phyloP scores from a whole-genome alignment of 2,113 vertebrate genomes.

The Agapornis roseicollis region DNA sequence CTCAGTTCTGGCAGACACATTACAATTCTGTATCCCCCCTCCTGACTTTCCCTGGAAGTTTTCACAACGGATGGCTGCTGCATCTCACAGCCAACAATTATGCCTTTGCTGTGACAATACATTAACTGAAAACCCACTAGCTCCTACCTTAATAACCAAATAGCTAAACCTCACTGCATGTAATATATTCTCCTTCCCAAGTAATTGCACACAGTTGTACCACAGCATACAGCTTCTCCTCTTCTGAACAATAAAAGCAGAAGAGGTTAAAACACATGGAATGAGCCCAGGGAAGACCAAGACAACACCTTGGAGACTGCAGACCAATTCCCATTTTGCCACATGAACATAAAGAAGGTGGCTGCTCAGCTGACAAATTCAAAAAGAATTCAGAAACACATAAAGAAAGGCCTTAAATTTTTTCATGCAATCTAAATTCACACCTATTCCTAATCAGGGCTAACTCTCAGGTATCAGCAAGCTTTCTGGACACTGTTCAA shows the following conservation, averaged over 20 bases:
- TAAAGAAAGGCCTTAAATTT: neutral
- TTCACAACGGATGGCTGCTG: neutral
- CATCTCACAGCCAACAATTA: neutral
- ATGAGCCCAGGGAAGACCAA: neutral
- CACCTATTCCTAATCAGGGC: neutral
- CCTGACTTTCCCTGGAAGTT: neutral
- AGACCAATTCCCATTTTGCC: neutral
- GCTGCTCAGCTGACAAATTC: neutral
- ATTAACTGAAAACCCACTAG: neutral
- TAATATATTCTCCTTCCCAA: neutral
- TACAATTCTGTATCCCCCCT: neutral
- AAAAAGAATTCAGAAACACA: neutral
- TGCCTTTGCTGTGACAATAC: neutral
- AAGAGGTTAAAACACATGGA: neutral
- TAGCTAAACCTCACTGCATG: neutral
- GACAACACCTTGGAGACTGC: neutral
- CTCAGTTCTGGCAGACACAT: neutral
- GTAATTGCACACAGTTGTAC: neutral
- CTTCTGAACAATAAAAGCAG: neutral
- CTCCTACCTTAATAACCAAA: neutral
- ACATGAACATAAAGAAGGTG: neutral
- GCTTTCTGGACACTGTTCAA: neutral
- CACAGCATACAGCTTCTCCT: neutral
- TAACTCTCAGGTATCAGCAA: neutral
- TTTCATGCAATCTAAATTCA: neutral